Evolutionary conservation across 2,888 invertebrate genomes (phyloP).

Genomic region (Apamea monoglypha): DNA sequence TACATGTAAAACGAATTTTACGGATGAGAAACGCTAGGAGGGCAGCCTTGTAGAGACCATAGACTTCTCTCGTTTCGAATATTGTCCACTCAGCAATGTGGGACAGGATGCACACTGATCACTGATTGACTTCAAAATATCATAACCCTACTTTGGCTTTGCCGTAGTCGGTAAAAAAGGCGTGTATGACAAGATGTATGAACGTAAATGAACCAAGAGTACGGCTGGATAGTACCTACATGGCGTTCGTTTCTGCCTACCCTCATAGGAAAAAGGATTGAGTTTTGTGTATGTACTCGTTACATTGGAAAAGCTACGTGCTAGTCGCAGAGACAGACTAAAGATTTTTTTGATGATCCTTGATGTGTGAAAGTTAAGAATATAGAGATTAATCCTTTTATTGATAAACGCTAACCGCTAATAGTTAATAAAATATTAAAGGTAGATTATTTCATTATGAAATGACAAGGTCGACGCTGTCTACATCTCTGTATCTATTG

Average conservation of each 20-base stretch:
- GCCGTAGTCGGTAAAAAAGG: not conserved
- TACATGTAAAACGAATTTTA: not conserved
- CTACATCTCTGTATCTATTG: too few relatives aligned
- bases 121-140: not conserved
- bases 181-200: not conserved
- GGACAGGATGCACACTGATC: not conserved
- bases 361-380: not conserved
- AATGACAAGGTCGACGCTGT: not conserved
- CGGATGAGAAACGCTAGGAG: not conserved
- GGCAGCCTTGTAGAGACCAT: not conserved
- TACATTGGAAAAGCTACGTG: constrained; percentile 5
- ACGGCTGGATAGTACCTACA: not conserved
- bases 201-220: not conserved
- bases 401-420: not conserved
- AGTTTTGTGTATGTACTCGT: not conserved
- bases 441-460: not conserved
- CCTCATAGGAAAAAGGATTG: not conserved
- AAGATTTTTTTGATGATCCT: constrained; percentile 10
- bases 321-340: constrained; percentile 18
- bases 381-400: constrained; percentile 9
- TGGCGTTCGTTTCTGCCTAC: not conserved
- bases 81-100: not conserved
- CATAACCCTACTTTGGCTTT: not conserved
- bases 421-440: not conserved
- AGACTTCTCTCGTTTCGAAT: not conserved